Conservation (phyloP, 2,888 invertebrate species). For the Ormyrus nitidulus region DNA sequence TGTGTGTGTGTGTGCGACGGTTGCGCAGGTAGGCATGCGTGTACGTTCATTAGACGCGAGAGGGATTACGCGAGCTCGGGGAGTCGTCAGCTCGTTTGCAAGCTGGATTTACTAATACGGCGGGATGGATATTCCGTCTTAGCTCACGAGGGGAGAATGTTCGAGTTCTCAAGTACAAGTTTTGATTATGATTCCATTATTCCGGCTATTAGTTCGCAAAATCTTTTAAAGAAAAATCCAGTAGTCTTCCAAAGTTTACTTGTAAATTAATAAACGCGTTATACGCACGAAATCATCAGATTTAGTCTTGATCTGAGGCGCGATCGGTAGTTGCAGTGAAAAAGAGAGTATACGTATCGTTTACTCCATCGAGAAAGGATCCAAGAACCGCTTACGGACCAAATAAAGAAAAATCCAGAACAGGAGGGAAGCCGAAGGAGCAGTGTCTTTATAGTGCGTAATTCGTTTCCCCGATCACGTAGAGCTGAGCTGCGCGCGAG, state of each 20-base stretch:
- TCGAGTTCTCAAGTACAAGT: neutral
- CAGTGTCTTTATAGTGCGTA: neutral
- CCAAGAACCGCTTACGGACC: too few relatives aligned
- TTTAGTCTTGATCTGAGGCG: too few relatives aligned
- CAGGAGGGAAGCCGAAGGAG: neutral
- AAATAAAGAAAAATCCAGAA: too few relatives aligned
- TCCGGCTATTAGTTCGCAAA: too few relatives aligned
- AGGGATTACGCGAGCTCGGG: constrained; percentile 30
- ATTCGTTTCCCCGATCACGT: constrained; percentile 25
- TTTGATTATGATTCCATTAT: constrained; percentile 11
- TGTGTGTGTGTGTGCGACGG: too few relatives aligned
- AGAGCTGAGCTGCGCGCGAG: neutral
- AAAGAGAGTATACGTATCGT: neutral
- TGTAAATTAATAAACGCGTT: too few relatives aligned
- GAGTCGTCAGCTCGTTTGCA: constrained; percentile 31
- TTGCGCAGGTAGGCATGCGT: neutral
- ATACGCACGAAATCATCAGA: too few relatives aligned
- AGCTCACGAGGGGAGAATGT: neutral
- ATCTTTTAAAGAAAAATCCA: too few relatives aligned
- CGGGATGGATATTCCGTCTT: neutral
- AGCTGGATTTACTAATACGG: constrained; percentile 28
- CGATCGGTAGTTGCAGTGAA: neutral
- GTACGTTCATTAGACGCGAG: constrained; percentile 17
- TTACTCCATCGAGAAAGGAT: too few relatives aligned
- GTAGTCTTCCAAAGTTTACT: too few relatives aligned